Percentiles rank a stretch among this genome's conserved stretches.
phyloP scores from a whole-genome alignment of 2,797 vertebrate genomes.

The Pangasius macronema region DNA sequence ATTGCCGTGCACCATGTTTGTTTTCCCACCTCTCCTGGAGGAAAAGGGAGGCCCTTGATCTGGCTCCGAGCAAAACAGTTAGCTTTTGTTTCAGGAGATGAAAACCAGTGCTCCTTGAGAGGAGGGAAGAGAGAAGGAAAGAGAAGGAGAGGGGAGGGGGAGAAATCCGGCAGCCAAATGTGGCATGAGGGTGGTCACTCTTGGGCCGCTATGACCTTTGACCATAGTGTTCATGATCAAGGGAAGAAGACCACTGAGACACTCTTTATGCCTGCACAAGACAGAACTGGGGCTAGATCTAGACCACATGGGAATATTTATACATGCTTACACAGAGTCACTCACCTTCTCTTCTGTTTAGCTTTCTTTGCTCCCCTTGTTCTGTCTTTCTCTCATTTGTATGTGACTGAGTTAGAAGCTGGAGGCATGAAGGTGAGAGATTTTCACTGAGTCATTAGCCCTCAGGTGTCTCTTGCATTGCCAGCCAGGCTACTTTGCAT shows the following conservation, averaged over 20 bases:
- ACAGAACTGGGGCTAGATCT: slow-evolving; percentile 6
- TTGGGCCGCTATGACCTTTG: slow-evolving; percentile 48
- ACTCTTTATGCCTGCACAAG: slow-evolving; percentile 20
- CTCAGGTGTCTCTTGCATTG: slow-evolving; percentile 31
- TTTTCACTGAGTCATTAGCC: slow-evolving; percentile 43
- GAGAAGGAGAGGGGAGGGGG: slow-evolving; percentile 21
- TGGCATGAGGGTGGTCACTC: slow-evolving; percentile 53
- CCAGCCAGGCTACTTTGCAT: slow-evolving; percentile 37
- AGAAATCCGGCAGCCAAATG: slow-evolving; percentile 65
- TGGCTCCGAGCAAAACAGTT: slow-evolving; percentile 77
- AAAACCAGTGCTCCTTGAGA: slow-evolving; percentile 60
- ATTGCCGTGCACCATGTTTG: slow-evolving; percentile 76
- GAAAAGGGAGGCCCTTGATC: slow-evolving; percentile 80
- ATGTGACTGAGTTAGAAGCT: slow-evolving; percentile 37
- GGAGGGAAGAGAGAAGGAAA: slow-evolving; percentile 53
- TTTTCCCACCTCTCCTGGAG: slow-evolving; percentile 81
- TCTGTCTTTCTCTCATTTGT: slow-evolving; percentile 33
- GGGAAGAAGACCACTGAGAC: slow-evolving; percentile 35
- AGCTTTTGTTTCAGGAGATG: slow-evolving; percentile 75
- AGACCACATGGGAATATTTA: slow-evolving; percentile 30
- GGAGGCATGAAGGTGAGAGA: slow-evolving; percentile 38
- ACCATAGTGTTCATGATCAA: slow-evolving; percentile 53
- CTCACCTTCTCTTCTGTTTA: slow-evolving; percentile 9
- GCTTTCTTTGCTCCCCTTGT: slow-evolving; percentile 21
- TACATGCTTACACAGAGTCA: not conserved